phyloP scores from a whole-genome alignment of 2,797 vertebrate genomes.

The Xiphorhynchus erythropygius region DNA sequence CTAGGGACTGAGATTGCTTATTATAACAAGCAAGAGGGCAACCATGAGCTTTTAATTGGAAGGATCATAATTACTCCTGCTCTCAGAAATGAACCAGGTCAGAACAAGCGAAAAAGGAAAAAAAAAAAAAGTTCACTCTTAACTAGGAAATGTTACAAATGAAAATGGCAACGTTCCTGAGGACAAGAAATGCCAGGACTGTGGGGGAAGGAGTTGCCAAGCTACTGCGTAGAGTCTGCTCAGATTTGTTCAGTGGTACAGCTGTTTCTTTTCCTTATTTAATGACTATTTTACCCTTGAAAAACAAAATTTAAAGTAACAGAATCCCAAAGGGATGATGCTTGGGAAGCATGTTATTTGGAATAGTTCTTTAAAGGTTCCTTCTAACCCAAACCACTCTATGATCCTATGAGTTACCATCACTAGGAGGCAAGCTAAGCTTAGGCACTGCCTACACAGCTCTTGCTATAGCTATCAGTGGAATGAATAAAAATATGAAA shows the following conservation, averaged over 20 bases:
- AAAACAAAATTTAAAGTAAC: neutral
- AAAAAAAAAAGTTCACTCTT: neutral
- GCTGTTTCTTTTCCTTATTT: neutral
- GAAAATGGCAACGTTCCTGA: neutral
- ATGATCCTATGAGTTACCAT: neutral
- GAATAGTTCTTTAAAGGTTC: neutral
- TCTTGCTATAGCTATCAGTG: neutral
- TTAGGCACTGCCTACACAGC: neutral
- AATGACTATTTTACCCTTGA: neutral
- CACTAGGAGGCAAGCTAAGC: neutral
- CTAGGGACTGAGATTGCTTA: neutral
- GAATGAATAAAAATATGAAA: neutral
- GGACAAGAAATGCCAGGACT: neutral
- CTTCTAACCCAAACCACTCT: neutral
- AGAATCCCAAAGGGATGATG: neutral
- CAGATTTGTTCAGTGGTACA: neutral
- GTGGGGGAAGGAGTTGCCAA: slow-evolving; percentile 9
- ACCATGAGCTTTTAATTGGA: slow-evolving; percentile 2
- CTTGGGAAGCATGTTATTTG: neutral
- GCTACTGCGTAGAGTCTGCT: neutral
- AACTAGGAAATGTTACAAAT: neutral
- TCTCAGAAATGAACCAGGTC: neutral
- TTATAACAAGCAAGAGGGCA: slow-evolving; percentile 23
- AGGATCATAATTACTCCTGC: neutral
- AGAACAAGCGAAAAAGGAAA: neutral